These are phyloP conservation scores for Aix galericulata DNA, from an alignment of 2,113 vertebrate genomes.

Conservation along the genomic window DNA sequence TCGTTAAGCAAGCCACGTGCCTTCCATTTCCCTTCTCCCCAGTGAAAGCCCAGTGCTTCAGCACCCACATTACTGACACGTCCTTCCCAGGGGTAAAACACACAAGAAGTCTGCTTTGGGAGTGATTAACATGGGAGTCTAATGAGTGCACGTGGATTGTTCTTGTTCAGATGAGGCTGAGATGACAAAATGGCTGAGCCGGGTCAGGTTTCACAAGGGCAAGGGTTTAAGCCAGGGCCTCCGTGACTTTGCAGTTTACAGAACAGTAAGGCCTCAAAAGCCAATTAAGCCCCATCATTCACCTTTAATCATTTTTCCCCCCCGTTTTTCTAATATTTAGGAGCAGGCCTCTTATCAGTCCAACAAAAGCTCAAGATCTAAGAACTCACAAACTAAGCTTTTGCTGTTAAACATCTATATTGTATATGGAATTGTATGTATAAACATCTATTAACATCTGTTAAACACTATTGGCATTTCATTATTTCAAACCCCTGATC, in stretches of 20 bases:
- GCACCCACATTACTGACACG: rapidly evolving
- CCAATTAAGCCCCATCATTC: rapidly evolving
- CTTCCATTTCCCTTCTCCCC: no score
- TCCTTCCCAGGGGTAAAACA: rapidly evolving
- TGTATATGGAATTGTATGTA: no score
- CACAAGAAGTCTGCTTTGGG: no score
- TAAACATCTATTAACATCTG: no score
- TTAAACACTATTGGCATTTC: rapidly evolving
- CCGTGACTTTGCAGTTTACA: no score
- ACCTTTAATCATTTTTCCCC: rapidly evolving
- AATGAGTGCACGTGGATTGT: rapidly evolving
- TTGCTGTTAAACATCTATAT: rapidly evolving
- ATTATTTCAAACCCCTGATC: rapidly evolving
- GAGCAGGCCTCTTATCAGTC: rapidly evolving
- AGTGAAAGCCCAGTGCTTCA: rapidly evolving
- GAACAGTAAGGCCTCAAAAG: rapidly evolving
- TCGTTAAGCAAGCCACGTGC: rapidly evolving
- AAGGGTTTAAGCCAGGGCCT: no score
- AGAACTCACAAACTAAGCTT: rapidly evolving
- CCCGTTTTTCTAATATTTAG: rapidly evolving
- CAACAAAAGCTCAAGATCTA: rapidly evolving
- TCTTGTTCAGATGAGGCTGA: not conserved
- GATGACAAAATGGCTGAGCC: not conserved
- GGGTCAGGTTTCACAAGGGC: not conserved
- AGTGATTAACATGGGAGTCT: rapidly evolving